Conservation (phyloP, 2,797 vertebrate species). For the Enteromius viviparus region DNA sequence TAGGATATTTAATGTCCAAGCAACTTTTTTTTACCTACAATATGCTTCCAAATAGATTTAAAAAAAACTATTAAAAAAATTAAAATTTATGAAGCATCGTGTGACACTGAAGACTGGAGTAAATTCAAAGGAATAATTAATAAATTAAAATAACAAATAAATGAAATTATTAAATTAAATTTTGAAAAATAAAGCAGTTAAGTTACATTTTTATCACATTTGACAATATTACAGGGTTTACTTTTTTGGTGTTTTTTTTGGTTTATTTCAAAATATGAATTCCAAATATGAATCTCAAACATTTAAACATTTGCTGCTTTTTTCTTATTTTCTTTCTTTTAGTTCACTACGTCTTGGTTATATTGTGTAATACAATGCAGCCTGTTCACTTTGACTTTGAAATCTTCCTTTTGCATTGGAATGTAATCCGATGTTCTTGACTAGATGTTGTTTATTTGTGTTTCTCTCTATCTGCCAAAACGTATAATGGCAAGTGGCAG, state of each 20-base stretch:
- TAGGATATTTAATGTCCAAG: not conserved
- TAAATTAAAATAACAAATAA: not conserved
- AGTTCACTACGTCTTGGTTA: not conserved
- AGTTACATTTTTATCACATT: not conserved
- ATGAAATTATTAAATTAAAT: not conserved
- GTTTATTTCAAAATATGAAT: not conserved
- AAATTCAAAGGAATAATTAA: not conserved
- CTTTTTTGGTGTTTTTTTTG: not conserved
- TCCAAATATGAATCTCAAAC: too few relatives aligned
- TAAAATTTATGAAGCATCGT: not conserved
- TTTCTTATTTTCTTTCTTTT: not conserved
- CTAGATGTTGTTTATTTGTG: conserved; percentile 13
- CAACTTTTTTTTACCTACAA: not conserved
- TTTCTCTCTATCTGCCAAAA: not conserved
- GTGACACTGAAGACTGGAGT: not conserved
- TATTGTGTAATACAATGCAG: not conserved
- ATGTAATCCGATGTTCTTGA: conserved; percentile 20
- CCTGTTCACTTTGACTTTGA: conserved; percentile 9
- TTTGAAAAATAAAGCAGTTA: not conserved
- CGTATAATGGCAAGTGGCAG: not conserved
- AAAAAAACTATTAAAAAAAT: too few relatives aligned
- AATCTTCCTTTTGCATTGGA: conserved; percentile 3
- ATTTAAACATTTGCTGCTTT: not conserved
- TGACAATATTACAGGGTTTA: not conserved
- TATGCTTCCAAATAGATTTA: not conserved